Percentiles rank a stretch among this genome's conserved stretches.
These are phyloP conservation scores for Cynaeus angustus DNA, from an alignment of 2,888 invertebrate genomes.

Conservation along the genomic window DNA sequence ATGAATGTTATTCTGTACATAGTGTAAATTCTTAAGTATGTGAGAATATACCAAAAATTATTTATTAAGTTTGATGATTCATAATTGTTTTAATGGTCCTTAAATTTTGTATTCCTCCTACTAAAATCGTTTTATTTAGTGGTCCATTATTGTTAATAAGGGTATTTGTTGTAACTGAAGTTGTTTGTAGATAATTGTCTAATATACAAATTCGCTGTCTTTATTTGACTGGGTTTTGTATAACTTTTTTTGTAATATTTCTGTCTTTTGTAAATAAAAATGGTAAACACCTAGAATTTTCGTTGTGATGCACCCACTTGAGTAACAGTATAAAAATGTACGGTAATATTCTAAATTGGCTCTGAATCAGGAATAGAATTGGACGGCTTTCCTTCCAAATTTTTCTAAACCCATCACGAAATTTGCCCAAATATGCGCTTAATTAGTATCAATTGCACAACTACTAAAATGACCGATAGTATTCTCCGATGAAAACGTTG, in stretches of 20 bases:
- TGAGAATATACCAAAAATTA: slow-evolving; percentile 63
- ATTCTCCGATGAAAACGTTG: no score
- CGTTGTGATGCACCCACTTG: not conserved
- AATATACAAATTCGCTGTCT: slow-evolving; percentile 21
- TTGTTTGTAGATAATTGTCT: slow-evolving; percentile 1
- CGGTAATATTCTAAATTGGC: no score
- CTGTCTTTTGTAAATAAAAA: slow-evolving; percentile 55
- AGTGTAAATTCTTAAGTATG: slow-evolving; percentile 62
- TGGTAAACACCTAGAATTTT: slow-evolving; percentile 26
- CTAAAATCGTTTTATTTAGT: not conserved
- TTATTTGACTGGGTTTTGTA: slow-evolving; percentile 42
- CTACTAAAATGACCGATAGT: no score
- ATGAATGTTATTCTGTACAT: slow-evolving; percentile 59
- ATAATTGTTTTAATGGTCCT: slow-evolving; percentile 52
- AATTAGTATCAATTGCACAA: no score
- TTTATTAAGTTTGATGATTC: slow-evolving; percentile 58
- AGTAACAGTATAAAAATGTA: not conserved
- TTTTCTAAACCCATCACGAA: no score
- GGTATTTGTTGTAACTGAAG: slow-evolving; percentile 16
- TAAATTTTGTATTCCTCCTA: not conserved
- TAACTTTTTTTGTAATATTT: slow-evolving; percentile 44
- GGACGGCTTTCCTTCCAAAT: no score
- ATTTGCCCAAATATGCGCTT: no score
- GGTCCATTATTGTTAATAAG: slow-evolving; percentile 12
- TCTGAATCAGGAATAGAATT: no score